Percentiles rank a stretch among this genome's conserved stretches.
Conservation (phyloP, 1,140 invertebrate genomes). For the Heterodera schachtii region DNA sequence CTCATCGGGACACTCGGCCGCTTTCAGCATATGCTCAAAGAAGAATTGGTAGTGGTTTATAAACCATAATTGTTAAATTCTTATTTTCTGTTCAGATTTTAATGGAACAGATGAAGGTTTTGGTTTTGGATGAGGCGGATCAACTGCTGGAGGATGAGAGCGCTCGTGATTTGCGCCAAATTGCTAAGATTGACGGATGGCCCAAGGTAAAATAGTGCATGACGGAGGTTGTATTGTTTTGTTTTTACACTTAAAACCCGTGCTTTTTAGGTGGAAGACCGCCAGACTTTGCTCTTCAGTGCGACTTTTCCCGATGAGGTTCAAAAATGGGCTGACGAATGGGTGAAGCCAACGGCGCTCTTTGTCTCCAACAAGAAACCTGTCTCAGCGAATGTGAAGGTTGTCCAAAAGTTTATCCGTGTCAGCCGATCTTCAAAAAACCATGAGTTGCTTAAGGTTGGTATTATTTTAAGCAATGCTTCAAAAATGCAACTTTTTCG, state of each 20-base stretch:
- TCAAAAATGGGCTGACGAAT: conserved; percentile 63
- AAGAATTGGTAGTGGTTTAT: conserved; percentile 5
- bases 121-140: conserved; percentile 93
- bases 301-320: conserved; percentile 71
- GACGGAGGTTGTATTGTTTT: too few relatives aligned
- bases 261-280: conserved; percentile 62
- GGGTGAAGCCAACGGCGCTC: conserved; percentile 66
- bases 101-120: conserved; percentile 76
- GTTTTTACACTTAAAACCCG: background rate
- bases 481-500: background rate
- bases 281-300: conserved; percentile 71
- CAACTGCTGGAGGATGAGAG: conserved; percentile 82
- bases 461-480: background rate
- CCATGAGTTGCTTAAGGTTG: conserved; percentile 64
- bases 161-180: conserved; percentile 54
- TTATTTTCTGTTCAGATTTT: conserved; percentile 47
- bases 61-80: conserved; percentile 17
- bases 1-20: conserved; percentile 4
- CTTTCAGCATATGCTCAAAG: conserved; percentile 26
- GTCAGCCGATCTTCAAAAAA: conserved; percentile 78
- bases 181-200: conserved; percentile 39
- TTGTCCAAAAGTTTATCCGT: conserved; percentile 80
- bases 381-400: conserved; percentile 73
- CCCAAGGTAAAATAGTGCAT: conserved; percentile 36
- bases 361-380: conserved; percentile 48